These are phyloP conservation scores for Leptatherina wallacei DNA, from an alignment of 2,797 vertebrate species.

Conservation along the genomic window DNA sequence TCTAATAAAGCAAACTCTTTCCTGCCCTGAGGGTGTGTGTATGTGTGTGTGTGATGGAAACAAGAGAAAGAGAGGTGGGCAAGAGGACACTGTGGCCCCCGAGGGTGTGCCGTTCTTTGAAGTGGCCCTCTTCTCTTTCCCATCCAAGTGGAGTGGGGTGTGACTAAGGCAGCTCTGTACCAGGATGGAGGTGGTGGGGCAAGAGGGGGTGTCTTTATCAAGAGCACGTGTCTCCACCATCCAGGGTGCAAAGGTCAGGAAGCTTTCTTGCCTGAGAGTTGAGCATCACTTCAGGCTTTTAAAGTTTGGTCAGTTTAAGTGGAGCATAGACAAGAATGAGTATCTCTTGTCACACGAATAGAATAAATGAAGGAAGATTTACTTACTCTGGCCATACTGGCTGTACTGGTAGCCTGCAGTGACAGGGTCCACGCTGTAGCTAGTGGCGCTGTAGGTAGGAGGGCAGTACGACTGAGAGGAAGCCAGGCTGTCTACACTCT, in stretches of 20 bases:
- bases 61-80: slow-evolving; percentile 76
- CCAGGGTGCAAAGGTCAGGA: slow-evolving; percentile 82
- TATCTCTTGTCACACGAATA: not conserved
- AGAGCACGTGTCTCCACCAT: slow-evolving; percentile 91
- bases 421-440: slow-evolving; percentile 98
- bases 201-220: slow-evolving; percentile 88
- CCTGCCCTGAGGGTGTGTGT: slow-evolving; percentile 75
- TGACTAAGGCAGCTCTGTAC: slow-evolving; percentile 88
- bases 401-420: slow-evolving; percentile 95
- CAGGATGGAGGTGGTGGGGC: slow-evolving; percentile 70
- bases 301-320: slow-evolving; percentile 25
- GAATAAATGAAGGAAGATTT: slow-evolving; percentile 9
- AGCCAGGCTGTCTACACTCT: slow-evolving; percentile 93
- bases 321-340: slow-evolving; percentile 2
- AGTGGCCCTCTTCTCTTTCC: slow-evolving; percentile 79
- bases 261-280: slow-evolving; percentile 60
- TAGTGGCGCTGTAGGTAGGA: slow-evolving; percentile 95
- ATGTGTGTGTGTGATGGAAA: slow-evolving; percentile 46
- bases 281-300: slow-evolving; percentile 68
- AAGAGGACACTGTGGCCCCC: slow-evolving; percentile 82
- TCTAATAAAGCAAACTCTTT: slow-evolving; percentile 85
- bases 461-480: slow-evolving; percentile 97
- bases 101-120: slow-evolving; percentile 82
- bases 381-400: slow-evolving; percentile 97
- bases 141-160: slow-evolving; percentile 82